Conservation (phyloP, 2,113 vertebrate species). For the Aphelocoma coerulescens region DNA sequence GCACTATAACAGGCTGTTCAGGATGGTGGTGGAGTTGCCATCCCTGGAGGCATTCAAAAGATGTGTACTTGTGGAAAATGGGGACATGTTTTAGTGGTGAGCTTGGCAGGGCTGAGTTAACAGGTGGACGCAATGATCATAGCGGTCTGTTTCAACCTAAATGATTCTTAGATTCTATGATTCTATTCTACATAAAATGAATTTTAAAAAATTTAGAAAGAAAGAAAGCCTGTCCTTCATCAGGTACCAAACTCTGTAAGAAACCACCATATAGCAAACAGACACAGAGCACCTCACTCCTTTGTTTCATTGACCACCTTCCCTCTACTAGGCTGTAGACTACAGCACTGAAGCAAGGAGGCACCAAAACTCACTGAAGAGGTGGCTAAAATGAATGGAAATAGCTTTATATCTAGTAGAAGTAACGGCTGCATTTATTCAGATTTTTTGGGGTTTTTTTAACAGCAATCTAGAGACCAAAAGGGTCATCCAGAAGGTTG, state of each 20-base stretch:
- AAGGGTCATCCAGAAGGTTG: not conserved
- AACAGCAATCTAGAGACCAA: not conserved
- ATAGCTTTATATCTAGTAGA: not conserved
- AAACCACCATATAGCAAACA: not conserved
- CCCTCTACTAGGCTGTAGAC: rapidly evolving
- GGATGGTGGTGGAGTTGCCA: not conserved
- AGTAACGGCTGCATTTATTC: not conserved
- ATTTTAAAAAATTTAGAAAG: not conserved
- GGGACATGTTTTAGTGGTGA: not conserved
- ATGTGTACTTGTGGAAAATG: not conserved
- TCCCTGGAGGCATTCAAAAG: not conserved
- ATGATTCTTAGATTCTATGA: not conserved
- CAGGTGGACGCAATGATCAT: rapidly evolving
- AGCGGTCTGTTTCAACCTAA: not conserved
- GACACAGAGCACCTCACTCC: not conserved
- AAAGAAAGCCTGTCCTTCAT: not conserved
- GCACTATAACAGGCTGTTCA: not conserved
- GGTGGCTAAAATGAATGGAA: not conserved
- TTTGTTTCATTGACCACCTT: rapidly evolving
- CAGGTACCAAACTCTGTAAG: not conserved
- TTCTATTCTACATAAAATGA: not conserved
- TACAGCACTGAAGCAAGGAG: not conserved
- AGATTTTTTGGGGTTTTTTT: rapidly evolving
- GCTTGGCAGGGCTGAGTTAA: not conserved
- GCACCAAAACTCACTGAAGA: not conserved